Percentiles rank a stretch among this genome's conserved stretches.
Conservation (phyloP, 1,140 invertebrate species). For the Microplitis mediator region DNA sequence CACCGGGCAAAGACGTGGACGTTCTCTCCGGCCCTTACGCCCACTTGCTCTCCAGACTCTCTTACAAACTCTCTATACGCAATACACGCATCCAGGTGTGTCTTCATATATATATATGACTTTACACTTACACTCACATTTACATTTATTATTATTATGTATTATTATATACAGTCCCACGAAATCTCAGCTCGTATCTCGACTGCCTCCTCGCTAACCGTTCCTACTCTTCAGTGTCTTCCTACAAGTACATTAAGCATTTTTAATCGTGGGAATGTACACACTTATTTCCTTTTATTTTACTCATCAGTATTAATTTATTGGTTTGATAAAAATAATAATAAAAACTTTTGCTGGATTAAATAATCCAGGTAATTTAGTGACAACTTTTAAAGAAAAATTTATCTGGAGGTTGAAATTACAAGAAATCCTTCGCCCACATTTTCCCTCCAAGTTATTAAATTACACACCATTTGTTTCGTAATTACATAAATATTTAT, state of each 20-base stretch:
- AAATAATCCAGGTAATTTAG: too few relatives aligned
- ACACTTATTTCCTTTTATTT: not conserved
- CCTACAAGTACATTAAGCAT: conserved; percentile 7
- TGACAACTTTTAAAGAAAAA: too few relatives aligned
- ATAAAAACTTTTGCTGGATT: too few relatives aligned
- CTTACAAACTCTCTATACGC: not conserved
- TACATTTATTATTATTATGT: not conserved
- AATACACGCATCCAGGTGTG: not conserved
- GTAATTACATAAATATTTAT: too few relatives aligned
- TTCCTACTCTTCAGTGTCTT: not conserved
- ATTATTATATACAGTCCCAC: conserved; percentile 11
- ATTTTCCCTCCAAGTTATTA: too few relatives aligned
- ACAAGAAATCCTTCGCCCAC: too few relatives aligned
- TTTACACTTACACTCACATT: not conserved
- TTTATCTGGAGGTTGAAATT: too few relatives aligned
- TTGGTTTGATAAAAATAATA: too few relatives aligned
- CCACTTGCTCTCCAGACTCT: conserved; percentile 37
- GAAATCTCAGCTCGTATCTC: conserved; percentile 11
- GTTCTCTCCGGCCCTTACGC: conserved; percentile 45
- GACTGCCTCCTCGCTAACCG: not conserved
- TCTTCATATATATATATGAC: not conserved
- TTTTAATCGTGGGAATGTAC: conserved; percentile 22
- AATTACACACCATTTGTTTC: too few relatives aligned
- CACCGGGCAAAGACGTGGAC: conserved; percentile 30
- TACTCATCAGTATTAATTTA: too few relatives aligned